Base-by-base conservation (phyloP, 2,888 invertebrate species). In the Pollenia angustigena region DNA sequence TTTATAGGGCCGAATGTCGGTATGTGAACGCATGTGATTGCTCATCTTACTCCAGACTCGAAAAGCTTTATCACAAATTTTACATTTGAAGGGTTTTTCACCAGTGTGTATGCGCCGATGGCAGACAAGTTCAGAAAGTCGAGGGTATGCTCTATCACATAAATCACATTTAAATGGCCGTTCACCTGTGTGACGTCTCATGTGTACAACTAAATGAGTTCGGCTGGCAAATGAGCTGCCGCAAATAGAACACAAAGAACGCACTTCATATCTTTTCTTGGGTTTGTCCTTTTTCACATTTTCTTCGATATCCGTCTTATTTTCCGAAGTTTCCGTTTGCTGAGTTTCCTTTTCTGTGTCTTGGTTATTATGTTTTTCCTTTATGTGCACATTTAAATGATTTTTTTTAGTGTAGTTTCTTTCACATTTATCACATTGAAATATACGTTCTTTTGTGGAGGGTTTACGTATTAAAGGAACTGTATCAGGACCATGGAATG, bases 361-460 rank as follows among this genome's bases (percentile, higher is more conserved):
- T 0, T 74, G 58, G 12, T 78, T 78, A 12, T 42, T 72, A 23
- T 91, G 91, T 23, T 89, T 90, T 71, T 90, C 91, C 71, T 91
- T 92, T 0, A 90, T 87, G 80, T 92, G 92, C 0, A 90, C 90
- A 4, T 90, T 89, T 1, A 92, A 87, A 0, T 92, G 91, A 87
- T 91, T 91, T 68, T 92, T 91, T n/a, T 92, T 91, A 76, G 91
- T 92, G 66, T 92, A 92, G 86, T 91, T 92, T 4, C 91, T 89
- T 1, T 91, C 88, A 50, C 92, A 92, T 50, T 90, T 88, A 1
- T 89, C 89, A 54, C 92, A 92, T 54, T 91, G 90, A 48, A 91
- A 92, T 10, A 89, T 79, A 12, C 88, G 81, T 6, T 94, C 94
- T 12, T 94, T 93, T 90, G 81, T 74, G 11, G 81, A 84, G 7